Evolutionary conservation across 2,113 vertebrate genomes (phyloP).

Genomic region (Oreochromis spilurus): DNA sequence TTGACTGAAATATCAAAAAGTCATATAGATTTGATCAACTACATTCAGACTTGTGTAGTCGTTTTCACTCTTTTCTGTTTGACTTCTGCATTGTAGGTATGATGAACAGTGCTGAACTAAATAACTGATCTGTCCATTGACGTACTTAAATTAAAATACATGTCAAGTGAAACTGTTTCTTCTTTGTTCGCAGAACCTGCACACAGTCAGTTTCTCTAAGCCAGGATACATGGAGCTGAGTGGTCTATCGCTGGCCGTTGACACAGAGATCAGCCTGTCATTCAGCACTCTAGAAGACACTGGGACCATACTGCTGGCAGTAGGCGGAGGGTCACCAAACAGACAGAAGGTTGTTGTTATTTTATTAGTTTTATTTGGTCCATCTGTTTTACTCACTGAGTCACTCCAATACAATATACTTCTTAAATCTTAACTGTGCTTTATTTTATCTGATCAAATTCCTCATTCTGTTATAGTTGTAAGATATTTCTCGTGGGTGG

Average conservation of each 20-base stretch:
- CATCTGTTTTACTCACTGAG: not conserved
- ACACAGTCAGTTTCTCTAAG: slow-evolving; percentile 88
- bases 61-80: not conserved
- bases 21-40: not conserved
- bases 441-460: not conserved
- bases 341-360: slow-evolving; percentile 31
- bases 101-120: not conserved
- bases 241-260: slow-evolving; percentile 73
- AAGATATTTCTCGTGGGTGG: not conserved
- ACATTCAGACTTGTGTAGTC: not conserved
- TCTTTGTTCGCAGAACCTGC: slow-evolving; percentile 80
- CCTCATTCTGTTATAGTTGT: not conserved
- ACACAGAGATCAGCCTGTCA: slow-evolving; percentile 92
- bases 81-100: not conserved
- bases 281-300: slow-evolving; percentile 91
- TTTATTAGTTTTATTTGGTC: not conserved
- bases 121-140: not conserved
- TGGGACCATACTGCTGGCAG: slow-evolving; percentile 87
- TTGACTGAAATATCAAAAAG: not conserved
- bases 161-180: not conserved
- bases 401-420: not conserved
- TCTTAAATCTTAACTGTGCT: not conserved
- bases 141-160: not conserved
- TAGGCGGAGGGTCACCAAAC: slow-evolving; percentile 50
- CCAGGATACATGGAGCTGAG: slow-evolving; percentile 87